Base-by-base conservation (phyloP, 2,113 vertebrate genomes). In the Micronycteris hirsuta region DNA sequence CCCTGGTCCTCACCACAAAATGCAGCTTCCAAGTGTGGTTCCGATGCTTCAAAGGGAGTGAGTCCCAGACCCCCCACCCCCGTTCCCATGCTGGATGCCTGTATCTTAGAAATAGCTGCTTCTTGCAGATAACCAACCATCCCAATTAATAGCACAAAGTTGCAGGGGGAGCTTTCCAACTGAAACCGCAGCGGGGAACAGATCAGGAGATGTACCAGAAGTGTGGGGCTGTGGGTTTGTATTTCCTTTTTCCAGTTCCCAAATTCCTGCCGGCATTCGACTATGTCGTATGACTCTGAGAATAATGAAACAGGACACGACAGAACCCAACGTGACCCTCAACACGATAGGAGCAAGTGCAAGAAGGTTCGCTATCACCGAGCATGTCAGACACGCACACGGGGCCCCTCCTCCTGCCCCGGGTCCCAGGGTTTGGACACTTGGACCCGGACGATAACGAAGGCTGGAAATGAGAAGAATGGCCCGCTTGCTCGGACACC, bases 71-170 rank as follows among this genome's bases (percentile, higher is more conserved):
- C 83, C 89, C 43, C 43, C 38, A 13, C 86, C 89, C 90, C 36
- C 38, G 33, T 82, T 73, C 96, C 90, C 73, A 56, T n/a, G 76
- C 84, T 68, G 41, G 58, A 56, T 22, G 63, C 43, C 84, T 43
- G 17, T 96, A 97, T 98, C 97, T 97, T 45, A 95, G 91, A 94
- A 94, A 84, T 97, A 98, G 91, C 95, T 98, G 94, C 81, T 96
- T 80, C 97, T 96, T 67, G 11, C 96, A 98, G 97, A 96, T 97
- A 98, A 95, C 89, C 45, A 43, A 93, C 41, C 67, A 11, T 80
- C 78, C 67, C 97, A 97, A 98, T 98, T 97, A 97, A 95, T 96
- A 96, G 88, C 41, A 65, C 77, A 54, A 89, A 95, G 90, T 96
- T 65, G 56, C 93, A 86, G 88, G 63, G 58, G 56, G 68, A 94